Evolutionary conservation across 2,113 vertebrate species (phyloP).

Genomic region (Mustelus asterias): DNA sequence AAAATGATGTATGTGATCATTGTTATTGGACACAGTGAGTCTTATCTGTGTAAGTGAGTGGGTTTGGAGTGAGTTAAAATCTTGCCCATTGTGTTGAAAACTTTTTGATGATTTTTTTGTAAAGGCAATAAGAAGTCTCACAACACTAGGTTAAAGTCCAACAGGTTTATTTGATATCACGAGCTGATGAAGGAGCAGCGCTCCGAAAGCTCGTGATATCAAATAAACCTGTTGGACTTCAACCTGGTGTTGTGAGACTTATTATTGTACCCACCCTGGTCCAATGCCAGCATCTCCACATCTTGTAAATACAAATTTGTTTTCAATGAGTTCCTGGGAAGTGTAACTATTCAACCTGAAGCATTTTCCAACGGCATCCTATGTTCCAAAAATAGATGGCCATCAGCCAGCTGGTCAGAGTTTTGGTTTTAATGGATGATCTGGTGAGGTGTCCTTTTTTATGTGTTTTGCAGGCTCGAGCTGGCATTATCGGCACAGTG

Average conservation of each 20-base stretch:
- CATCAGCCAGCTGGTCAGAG: background rate
- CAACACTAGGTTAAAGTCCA: too few relatives aligned
- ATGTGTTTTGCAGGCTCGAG: slow-evolving; percentile 71
- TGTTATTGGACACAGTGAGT: background rate
- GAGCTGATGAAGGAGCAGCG: too few relatives aligned
- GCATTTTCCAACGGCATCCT: too few relatives aligned
- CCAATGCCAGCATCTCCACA: too few relatives aligned
- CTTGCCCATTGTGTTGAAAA: background rate
- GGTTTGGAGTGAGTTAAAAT: background rate
- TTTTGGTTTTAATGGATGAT: background rate
- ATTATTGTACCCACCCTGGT: too few relatives aligned
- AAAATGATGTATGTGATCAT: background rate
- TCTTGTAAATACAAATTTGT: background rate
- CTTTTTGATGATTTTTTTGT: background rate
- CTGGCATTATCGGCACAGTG: slow-evolving; percentile 95
- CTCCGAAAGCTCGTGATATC: too few relatives aligned
- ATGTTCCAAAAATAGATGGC: background rate
- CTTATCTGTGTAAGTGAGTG: background rate
- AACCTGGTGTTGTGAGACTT: too few relatives aligned
- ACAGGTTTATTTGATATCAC: too few relatives aligned
- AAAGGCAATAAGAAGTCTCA: too few relatives aligned
- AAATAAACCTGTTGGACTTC: too few relatives aligned
- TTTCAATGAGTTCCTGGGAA: background rate
- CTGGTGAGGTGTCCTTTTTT: slow-evolving; percentile 36
- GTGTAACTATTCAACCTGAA: background rate